Evolutionary conservation across 2,797 vertebrate genomes (phyloP).

Genomic region (Cryptoblepharus egeriae): DNA sequence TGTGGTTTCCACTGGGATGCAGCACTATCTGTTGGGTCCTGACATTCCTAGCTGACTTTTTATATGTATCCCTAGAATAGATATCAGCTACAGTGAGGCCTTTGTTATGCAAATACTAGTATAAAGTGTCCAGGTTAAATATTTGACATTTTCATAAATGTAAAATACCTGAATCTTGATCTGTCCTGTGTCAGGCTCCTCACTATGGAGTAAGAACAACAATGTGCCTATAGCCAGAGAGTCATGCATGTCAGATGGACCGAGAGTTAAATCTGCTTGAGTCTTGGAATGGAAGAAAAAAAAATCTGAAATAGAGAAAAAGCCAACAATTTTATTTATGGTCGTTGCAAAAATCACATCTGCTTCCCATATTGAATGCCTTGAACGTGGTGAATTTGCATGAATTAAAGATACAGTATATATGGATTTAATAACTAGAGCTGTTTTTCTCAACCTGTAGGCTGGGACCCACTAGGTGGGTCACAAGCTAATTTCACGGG

Average conservation of each 20-base stretch:
- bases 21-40: neutral
- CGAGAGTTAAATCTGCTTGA: neutral
- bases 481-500: too few species aligned
- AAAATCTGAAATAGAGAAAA: neutral
- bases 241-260: neutral
- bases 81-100: neutral
- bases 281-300: neutral
- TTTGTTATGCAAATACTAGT: neutral
- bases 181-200: neutral
- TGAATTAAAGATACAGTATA: neutral
- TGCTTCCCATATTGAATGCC: slow-evolving; percentile 6
- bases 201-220: neutral
- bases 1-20: neutral
- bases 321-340: neutral
- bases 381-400: neutral
- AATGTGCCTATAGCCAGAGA: neutral
- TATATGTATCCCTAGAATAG: neutral
- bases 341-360: neutral
- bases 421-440: neutral
- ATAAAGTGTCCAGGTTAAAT: neutral
- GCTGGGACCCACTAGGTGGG: too few species aligned
- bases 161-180: neutral
- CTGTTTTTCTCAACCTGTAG: too few species aligned
- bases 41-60: neutral
- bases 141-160: neutral